These are phyloP conservation scores for Cryptoprocta ferox DNA, from an alignment of 2,797 vertebrate genomes.

Conservation along the genomic window DNA sequence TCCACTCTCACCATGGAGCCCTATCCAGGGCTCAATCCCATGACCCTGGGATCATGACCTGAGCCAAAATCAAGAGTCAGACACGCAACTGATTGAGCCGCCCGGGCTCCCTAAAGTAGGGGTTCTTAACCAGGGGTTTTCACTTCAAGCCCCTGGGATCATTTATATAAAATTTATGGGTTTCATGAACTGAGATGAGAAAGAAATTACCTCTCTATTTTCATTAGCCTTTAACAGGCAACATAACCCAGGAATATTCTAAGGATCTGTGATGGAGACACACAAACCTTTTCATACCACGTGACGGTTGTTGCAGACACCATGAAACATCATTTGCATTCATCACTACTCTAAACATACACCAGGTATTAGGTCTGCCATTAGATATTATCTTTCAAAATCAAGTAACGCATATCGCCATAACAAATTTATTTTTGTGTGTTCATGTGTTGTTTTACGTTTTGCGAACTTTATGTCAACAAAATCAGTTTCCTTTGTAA, in stretches of 20 bases:
- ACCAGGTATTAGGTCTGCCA: neutral
- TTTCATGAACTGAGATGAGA: neutral
- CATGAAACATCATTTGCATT: neutral
- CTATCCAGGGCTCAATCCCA: too few relatives aligned
- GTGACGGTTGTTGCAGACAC: neutral
- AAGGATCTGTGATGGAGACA: neutral
- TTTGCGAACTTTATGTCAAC: neutral
- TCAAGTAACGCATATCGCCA: neutral
- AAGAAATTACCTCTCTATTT: neutral
- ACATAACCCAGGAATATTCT: neutral
- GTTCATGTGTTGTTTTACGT: neutral
- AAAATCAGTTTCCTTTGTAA: neutral
- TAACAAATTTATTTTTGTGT: neutral
- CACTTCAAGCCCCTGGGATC: neutral
- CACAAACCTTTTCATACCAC: neutral
- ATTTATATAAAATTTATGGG: neutral
- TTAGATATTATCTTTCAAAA: neutral
- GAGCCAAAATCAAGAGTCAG: too few relatives aligned
- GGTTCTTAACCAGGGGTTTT: neutral
- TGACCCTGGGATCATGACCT: too few relatives aligned
- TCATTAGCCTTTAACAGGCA: neutral
- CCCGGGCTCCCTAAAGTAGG: neutral
- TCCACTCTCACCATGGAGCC: too few relatives aligned
- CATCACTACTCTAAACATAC: neutral
- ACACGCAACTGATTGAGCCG: too few relatives aligned